Percentiles rank a stretch among this genome's conserved stretches.
Evolutionary conservation across 2,888 invertebrate genomes (phyloP).

Genomic region (Caradrina kadenii): DNA sequence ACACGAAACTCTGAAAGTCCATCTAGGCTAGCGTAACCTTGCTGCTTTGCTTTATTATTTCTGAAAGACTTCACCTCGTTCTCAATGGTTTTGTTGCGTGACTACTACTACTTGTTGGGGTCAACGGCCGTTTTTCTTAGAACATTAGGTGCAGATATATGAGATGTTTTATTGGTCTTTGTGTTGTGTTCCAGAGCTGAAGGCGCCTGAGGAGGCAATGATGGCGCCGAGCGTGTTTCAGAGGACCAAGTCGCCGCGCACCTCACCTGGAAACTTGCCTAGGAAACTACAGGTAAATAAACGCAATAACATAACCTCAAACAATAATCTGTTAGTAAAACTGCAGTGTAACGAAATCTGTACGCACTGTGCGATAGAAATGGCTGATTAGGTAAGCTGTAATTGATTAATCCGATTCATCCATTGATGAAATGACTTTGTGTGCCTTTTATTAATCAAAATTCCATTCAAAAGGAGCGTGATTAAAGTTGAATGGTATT

Average conservation of each 20-base stretch:
- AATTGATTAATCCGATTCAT: neutral
- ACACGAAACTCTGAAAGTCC: conserved; percentile 43
- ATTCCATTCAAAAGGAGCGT: neutral
- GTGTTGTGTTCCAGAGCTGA: conserved; percentile 79
- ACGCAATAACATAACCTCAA: conserved; percentile 20
- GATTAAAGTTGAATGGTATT: neutral
- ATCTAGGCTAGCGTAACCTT: conserved; percentile 62
- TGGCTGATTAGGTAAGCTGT: neutral
- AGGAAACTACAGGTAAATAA: conserved; percentile 84
- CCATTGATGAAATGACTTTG: neutral
- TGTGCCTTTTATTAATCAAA: neutral
- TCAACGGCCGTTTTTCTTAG: conserved; percentile 61
- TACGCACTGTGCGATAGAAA: neutral
- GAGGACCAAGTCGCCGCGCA: conserved; percentile 87
- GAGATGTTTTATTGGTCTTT: conserved; percentile 38
- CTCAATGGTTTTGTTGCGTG: conserved; percentile 70
- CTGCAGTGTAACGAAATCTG: neutral
- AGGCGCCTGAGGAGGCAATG: conserved; percentile 88
- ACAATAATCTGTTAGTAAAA: neutral
- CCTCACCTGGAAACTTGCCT: conserved; percentile 83
- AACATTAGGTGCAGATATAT: conserved; percentile 8
- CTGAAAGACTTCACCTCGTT: conserved; percentile 67
- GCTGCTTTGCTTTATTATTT: conserved; percentile 56
- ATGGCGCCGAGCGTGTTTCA: conserved; percentile 91
- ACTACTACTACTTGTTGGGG: conserved; percentile 56